These are phyloP conservation scores for Atherinosoma microstoma DNA, from an alignment of 2,797 vertebrate species.

Conservation along the genomic window DNA sequence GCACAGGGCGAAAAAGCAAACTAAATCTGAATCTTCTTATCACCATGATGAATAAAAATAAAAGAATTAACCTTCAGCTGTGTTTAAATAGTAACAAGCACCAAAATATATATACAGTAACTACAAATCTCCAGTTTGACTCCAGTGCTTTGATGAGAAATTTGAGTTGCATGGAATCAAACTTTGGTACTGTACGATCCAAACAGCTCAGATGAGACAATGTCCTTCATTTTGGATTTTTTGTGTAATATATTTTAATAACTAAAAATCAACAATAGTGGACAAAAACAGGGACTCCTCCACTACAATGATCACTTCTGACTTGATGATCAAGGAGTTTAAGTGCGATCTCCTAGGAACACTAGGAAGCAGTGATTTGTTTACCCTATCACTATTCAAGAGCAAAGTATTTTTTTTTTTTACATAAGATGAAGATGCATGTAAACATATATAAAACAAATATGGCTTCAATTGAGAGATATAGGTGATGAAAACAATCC, in stretches of 20 bases:
- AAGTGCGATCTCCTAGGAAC: slow-evolving; percentile 45
- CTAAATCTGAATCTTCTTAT: not conserved
- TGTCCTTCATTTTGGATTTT: not conserved
- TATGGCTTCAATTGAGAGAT: slow-evolving; percentile 13
- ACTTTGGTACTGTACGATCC: not conserved
- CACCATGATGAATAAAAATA: not conserved
- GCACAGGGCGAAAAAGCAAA: not conserved
- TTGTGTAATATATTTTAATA: not conserved
- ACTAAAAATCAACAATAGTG: not conserved
- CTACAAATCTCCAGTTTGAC: not conserved
- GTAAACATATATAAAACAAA: slow-evolving; percentile 9
- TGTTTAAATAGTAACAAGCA: slow-evolving; percentile 1
- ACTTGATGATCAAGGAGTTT: not conserved
- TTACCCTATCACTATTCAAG: slow-evolving; percentile 12
- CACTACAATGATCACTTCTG: not conserved
- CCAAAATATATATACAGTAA: not conserved
- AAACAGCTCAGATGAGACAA: slow-evolving; percentile 15
- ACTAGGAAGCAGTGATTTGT: not conserved
- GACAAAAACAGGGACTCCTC: not conserved
- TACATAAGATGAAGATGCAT: slow-evolving; percentile 7
- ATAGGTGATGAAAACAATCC: not conserved
- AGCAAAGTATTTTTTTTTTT: slow-evolving; percentile 8
- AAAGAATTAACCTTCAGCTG: slow-evolving; percentile 6
- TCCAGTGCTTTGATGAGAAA: slow-evolving; percentile 23
- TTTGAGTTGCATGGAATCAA: not conserved